A percentile compares a stretch with the other conserved stretches of the same genome.
These are phyloP conservation scores for Lepus americanus DNA, from an alignment of 2,113 vertebrate genomes.

Conservation along the genomic window DNA sequence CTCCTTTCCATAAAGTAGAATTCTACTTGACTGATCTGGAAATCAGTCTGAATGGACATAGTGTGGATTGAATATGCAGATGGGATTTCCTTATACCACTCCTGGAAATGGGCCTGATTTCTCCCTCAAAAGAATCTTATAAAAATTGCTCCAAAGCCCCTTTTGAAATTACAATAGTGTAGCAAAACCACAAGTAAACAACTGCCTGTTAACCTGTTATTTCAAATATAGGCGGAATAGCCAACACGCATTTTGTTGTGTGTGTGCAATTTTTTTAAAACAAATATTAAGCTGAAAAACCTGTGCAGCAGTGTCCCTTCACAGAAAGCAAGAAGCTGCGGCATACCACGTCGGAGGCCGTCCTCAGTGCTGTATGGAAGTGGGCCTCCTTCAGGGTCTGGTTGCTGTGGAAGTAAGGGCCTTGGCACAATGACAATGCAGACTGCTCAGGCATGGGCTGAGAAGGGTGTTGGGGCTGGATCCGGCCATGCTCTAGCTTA, in stretches of 20 bases:
- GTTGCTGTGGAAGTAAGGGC: slow-evolving; percentile 94
- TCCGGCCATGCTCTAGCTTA: slow-evolving; percentile 78
- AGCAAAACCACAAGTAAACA: slow-evolving; percentile 91
- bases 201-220: slow-evolving; percentile 88
- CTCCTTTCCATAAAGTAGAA: slow-evolving; percentile 87
- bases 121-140: slow-evolving; percentile 87
- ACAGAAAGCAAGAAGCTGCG: slow-evolving; percentile 87
- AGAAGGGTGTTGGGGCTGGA: slow-evolving; percentile 87
- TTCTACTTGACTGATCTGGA: slow-evolving; percentile 85
- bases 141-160: slow-evolving; percentile 90
- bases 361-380: slow-evolving; percentile 95
- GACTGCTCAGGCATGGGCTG: slow-evolving; percentile 89
- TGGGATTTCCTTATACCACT: slow-evolving; percentile 79
- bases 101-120: slow-evolving; percentile 71
- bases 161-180: slow-evolving; percentile 90
- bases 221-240: slow-evolving; percentile 90
- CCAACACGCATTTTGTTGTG: slow-evolving; percentile 86
- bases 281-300: slow-evolving; percentile 86
- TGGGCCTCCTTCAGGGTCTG: slow-evolving; percentile 97
- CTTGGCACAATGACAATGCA: slow-evolving; percentile 89
- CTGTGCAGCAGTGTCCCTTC: slow-evolving; percentile 89
- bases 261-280: slow-evolving; percentile 88
- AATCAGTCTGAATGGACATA: slow-evolving; percentile 82
- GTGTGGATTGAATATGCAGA: slow-evolving; percentile 84
- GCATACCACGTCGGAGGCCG: slow-evolving; percentile 89